A percentile compares a stretch with the other conserved stretches of the same genome.
Conservation (phyloP, 2,888 invertebrate genomes). For the Patella ulyssiponensis region DNA sequence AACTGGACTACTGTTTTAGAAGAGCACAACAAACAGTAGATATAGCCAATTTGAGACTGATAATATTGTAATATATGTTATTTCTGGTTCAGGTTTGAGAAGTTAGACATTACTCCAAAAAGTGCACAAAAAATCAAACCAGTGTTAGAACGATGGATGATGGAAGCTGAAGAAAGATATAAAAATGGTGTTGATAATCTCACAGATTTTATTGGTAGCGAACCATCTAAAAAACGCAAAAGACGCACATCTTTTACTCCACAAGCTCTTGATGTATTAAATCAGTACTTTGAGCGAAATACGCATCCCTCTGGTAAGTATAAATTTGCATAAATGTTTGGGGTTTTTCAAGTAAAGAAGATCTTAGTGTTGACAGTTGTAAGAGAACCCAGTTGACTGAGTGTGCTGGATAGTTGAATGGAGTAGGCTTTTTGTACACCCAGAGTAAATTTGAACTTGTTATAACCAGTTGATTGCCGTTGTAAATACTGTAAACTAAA, state of each 20-base stretch:
- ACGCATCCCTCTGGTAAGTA: conserved; percentile 95
- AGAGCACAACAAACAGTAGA: too few relatives aligned
- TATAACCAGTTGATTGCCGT: too few relatives aligned
- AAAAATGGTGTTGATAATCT: conserved; percentile 84
- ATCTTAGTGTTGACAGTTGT: too few relatives aligned
- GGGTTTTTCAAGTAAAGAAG: too few relatives aligned
- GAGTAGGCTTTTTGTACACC: too few relatives aligned
- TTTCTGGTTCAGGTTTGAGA: conserved; percentile 83
- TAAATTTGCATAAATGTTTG: background rate
- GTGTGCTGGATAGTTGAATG: too few relatives aligned
- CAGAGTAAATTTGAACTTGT: too few relatives aligned
- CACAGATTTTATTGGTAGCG: conserved; percentile 92
- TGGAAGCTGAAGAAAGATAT: conserved; percentile 97
- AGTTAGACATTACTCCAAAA: conserved; percentile 98
- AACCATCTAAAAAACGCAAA: conserved; percentile 96
- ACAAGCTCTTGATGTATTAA: conserved; percentile 92
- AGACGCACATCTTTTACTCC: conserved; percentile 97
- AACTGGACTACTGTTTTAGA: too few relatives aligned
- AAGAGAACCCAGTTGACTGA: too few relatives aligned
- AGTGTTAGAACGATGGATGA: conserved; percentile 98
- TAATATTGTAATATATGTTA: too few relatives aligned
- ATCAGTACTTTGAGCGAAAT: conserved; percentile 95
- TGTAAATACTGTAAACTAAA: too few relatives aligned
- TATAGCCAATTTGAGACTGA: too few relatives aligned
- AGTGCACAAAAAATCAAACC: conserved; percentile 99